phyloP scores from a whole-genome alignment of 2,113 vertebrate species.

The Dolichotis patagonum region DNA sequence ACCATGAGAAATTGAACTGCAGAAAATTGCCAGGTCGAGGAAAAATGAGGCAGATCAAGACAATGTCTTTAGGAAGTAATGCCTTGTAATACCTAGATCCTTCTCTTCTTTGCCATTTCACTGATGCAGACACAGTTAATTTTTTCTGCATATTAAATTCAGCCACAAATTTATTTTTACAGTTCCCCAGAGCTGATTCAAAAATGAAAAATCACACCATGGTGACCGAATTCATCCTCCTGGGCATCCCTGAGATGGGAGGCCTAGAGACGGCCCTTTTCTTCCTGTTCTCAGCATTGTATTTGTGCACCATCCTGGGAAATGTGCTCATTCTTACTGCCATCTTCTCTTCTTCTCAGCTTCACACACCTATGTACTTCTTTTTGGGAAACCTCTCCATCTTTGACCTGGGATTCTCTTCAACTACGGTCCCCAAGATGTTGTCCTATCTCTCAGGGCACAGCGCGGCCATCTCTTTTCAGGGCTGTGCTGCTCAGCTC shows the following conservation, averaged over 20 bases:
- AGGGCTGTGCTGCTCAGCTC: neutral
- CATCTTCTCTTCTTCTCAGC: neutral
- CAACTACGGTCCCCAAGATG: conserved; percentile 6
- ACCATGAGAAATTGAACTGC: neutral
- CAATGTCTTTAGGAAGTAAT: neutral
- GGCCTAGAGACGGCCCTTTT: neutral
- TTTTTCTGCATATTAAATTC: no score
- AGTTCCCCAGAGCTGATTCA: neutral
- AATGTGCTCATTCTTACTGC: neutral
- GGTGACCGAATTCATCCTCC: neutral
- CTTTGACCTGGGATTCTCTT: conserved; percentile 13
- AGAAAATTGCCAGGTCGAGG: neutral
- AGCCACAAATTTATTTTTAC: neutral
- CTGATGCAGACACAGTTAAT: neutral
- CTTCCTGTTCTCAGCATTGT: neutral
- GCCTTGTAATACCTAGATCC: neutral
- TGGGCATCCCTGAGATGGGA: neutral
- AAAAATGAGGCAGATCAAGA: neutral
- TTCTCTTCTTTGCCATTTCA: neutral
- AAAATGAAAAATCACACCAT: neutral
- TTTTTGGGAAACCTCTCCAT: conserved; percentile 19
- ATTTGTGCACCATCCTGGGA: neutral
- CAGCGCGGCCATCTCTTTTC: neutral
- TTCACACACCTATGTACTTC: neutral
- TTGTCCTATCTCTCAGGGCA: neutral